Evolutionary conservation across 2,888 invertebrate genomes (phyloP), one percentile per base, ranked within the genome.

Genomic region (Choreutis nemorana): DNA sequence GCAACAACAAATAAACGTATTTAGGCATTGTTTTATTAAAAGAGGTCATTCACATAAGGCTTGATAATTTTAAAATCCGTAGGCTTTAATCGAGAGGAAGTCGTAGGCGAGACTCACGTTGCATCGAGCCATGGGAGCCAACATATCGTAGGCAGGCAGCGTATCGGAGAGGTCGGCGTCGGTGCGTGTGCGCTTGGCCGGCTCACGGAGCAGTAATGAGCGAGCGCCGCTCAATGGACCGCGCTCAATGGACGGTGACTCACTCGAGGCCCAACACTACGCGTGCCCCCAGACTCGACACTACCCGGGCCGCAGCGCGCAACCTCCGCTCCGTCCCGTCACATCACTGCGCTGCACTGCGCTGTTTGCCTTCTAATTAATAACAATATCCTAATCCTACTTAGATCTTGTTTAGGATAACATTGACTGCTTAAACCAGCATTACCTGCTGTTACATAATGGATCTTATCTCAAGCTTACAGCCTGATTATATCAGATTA

Each of bases 141-240:
- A 54, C 65, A 64, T 62, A 41, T 58, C 56, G 70, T 65, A 61
- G 68, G 67, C 41, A 56, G 68, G n/a, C 15, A 18, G 18, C 57
- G 63, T 55, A 64, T 67, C 58, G 66, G 62, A 50, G 72, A 63
- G 42, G 60, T 37, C 55, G 53, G 70, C 61, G 63, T 44, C 34
- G 47, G 61, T 60, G 75, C 65, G 70, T 72, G 72, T 61, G 73
- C 63, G 65, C 70, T 52, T 68, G 63, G 61, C 68, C 80, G 81
- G 78, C 81, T 73, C 75, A 73, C 65, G 67, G 61, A 77, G 63
- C 70, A 60, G 75, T 75, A 75, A 73, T 73, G 72, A 75, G 66
- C 64, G 55, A 61, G 63, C 71, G 68, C 66, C 67, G 58, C 66
- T 75, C 65, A 75, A 75, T 75, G 75, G 73, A 64, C 68, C 55